Conservation (phyloP, 2,113 vertebrate genomes). For the Piliocolobus tephrosceles region DNA sequence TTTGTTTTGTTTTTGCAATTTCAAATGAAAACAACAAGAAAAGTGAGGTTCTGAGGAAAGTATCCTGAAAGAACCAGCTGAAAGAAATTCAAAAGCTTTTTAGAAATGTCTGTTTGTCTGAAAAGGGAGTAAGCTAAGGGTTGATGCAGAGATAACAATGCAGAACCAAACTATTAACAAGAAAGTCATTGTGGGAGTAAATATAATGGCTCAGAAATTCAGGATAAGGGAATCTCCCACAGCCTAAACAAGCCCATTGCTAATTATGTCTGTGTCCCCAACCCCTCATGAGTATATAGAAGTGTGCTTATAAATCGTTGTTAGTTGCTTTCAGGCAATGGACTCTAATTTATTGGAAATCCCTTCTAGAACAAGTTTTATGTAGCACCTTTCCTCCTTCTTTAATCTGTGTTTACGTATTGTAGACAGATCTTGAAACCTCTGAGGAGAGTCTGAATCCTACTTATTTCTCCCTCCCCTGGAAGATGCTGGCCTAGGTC, state of each 20-base stretch:
- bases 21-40: neutral
- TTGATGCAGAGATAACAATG: conserved; percentile 62
- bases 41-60: neutral
- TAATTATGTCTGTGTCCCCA: neutral
- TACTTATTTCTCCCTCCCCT: neutral
- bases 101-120: conserved; percentile 40
- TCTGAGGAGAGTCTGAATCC: neutral
- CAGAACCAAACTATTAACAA: conserved; percentile 40
- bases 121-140: neutral
- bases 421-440: neutral
- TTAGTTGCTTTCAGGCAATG: neutral
- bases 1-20: conserved; percentile 19
- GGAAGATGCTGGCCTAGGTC: neutral
- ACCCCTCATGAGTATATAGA: neutral
- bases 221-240: conserved; percentile 7
- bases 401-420: neutral
- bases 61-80: neutral
- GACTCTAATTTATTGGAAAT: neutral
- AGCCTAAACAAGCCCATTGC: neutral
- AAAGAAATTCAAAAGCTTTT: conserved; percentile 51
- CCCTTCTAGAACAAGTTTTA: neutral
- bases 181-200: conserved; percentile 55
- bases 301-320: neutral
- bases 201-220: conserved; percentile 68
- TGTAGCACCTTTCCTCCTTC: neutral